phyloP scores from a whole-genome alignment of 2,888 invertebrate species.

The Erebia epiphron region DNA sequence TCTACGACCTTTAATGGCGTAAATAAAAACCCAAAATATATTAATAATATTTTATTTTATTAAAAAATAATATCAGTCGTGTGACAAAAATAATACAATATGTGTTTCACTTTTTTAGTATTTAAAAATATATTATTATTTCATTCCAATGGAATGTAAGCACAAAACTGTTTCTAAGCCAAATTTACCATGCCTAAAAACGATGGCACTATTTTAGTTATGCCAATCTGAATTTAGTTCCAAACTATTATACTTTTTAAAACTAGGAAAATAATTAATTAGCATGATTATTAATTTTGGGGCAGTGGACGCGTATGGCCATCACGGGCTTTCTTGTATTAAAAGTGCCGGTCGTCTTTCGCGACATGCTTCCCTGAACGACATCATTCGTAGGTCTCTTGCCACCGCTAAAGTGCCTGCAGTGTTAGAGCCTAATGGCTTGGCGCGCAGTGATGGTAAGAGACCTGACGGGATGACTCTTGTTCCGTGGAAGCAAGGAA shows the following conservation, averaged over 20 bases:
- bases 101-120: not conserved
- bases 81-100: constrained; percentile 10
- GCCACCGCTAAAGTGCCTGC: no score
- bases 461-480: no score
- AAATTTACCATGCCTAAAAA: not conserved
- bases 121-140: not conserved
- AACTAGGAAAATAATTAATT: not conserved
- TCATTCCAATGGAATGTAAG: constrained; percentile 20
- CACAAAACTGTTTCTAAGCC: not conserved
- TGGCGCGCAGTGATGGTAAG: no score
- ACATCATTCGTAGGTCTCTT: no score
- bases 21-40: not conserved
- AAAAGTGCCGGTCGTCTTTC: no score
- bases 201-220: not conserved
- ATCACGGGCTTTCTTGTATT: no score
- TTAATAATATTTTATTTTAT: constrained; percentile 3
- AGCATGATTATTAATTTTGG: not conserved
- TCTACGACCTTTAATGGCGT: no score
- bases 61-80: constrained; percentile 8
- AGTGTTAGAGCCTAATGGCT: no score
- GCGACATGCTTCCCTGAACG: no score
- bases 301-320: no score
- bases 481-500: no score
- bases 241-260: not conserved
- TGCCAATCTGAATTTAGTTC: not conserved